These are phyloP conservation scores for Paratrypauchen microcephalus DNA, from an alignment of 2,797 vertebrate genomes.

Conservation along the genomic window DNA sequence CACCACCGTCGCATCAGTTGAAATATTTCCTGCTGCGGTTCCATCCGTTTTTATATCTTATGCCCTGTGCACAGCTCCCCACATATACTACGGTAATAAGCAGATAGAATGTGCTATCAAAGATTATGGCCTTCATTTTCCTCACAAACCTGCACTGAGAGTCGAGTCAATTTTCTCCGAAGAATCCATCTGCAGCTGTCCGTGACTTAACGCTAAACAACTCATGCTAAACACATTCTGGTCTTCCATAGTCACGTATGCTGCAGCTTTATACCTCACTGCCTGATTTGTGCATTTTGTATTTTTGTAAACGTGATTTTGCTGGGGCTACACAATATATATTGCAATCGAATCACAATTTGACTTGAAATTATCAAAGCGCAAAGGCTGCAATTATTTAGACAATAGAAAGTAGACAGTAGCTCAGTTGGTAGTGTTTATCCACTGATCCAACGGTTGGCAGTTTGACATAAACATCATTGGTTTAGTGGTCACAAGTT, in stretches of 20 bases:
- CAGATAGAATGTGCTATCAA: constrained; percentile 29
- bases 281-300: constrained; percentile 8
- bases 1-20: background rate
- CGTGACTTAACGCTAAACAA: constrained; percentile 34
- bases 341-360: no score
- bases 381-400: no score
- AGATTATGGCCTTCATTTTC: constrained; percentile 35
- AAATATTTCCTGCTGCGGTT: constrained; percentile 31
- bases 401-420: no score
- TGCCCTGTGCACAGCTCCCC: constrained; percentile 39
- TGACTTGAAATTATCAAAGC: no score
- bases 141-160: constrained; percentile 9
- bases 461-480: no score
- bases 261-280: background rate
- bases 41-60: constrained; percentile 50
- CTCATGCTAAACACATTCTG: constrained; percentile 17
- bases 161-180: constrained; percentile 31
- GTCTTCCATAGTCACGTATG: background rate
- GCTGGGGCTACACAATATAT: no score
- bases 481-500: no score
- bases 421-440: no score
- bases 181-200: constrained; percentile 32
- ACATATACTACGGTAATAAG: constrained; percentile 30
- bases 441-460: no score
- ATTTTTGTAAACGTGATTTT: constrained; percentile 28